Evolutionary conservation across 2,888 invertebrate genomes (phyloP).

Genomic region (Spilosoma lubricipeda): DNA sequence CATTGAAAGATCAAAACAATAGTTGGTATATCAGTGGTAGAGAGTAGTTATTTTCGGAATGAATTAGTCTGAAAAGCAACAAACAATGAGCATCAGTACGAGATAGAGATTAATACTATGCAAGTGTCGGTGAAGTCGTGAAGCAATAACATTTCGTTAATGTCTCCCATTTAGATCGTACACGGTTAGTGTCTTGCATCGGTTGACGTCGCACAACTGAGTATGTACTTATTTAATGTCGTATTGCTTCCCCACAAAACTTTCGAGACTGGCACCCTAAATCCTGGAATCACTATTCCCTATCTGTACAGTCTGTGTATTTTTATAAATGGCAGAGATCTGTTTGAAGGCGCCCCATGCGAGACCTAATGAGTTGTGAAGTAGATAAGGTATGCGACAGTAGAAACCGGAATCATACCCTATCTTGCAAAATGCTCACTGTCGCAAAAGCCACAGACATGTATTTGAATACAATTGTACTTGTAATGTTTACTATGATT

Average conservation of each 20-base stretch:
- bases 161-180: conserved; percentile 81
- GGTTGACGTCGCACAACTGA: conserved; percentile 67
- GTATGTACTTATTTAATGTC: conserved; percentile 68
- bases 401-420: conserved; percentile 77
- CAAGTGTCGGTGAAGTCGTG: conserved; percentile 78
- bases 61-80: conserved; percentile 64
- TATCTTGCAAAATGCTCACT: conserved; percentile 76
- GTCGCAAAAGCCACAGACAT: conserved; percentile 62
- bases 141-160: conserved; percentile 83
- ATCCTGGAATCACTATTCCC: conserved; percentile 79
- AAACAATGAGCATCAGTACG: conserved; percentile 65
- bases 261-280: conserved; percentile 75
- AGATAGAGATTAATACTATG: conserved; percentile 81
- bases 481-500: conserved; percentile 45
- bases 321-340: conserved; percentile 83
- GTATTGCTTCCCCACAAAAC: conserved; percentile 59
- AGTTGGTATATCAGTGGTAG: conserved; percentile 24
- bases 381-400: conserved; percentile 84
- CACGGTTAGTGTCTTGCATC: conserved; percentile 78
- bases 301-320: conserved; percentile 76
- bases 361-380: conserved; percentile 86
- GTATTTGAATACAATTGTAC: conserved; percentile 56
- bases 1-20: conserved; percentile 36
- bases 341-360: conserved; percentile 73
- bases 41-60: conserved; percentile 64